Evolutionary conservation across 2,888 invertebrate genomes (phyloP), one percentile per base, ranked within the genome.

Genomic region (Drosophila tanythrix): DNA sequence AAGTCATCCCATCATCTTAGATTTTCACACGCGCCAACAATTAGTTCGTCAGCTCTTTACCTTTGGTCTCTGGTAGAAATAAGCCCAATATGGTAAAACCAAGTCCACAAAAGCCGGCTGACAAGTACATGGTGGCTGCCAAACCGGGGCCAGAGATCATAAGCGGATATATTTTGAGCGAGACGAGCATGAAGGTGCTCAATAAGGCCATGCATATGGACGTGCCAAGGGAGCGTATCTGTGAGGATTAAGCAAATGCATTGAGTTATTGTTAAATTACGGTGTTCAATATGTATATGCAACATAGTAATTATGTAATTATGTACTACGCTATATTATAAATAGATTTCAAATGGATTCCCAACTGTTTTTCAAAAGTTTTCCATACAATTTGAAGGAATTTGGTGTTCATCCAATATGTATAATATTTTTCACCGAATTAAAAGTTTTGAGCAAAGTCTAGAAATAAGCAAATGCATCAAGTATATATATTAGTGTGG

Each of bases 1-100:
- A 70, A 74, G 63, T 61, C 76, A 69, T 70, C 50, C 13, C 46
- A n/a, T 51, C 68, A 72, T 67, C 57, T 58, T 62, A 58, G 64
- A 57, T 43, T 66, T 76, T 85, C 79, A 85, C 82, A 82, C 76
- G 76, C 81, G 65, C 60, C 64, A 61, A 63, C 59, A 67, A 74
- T 89, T 80, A 87, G 65, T 90, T 68, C 68, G 87, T 82, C 69
- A 92, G 65, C 55, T 82, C 81, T 70, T 88, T 91, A 50, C 92
- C 91, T 75, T 92, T 92, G 38, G 93, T 93, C 76, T 93, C 93
- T 7, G 88, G 83, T 52, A 93, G 67, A 74, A 74, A 89, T n/a
- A 90, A 52, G 2, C 88, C 70, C 56, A 92, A 58, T 60, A 91
- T 90, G 38, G 88, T 57, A 25, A 89, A 84, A 40, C 92, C 92